phyloP scores from a whole-genome alignment of 2,113 vertebrate species.

The Trichechus manatus region DNA sequence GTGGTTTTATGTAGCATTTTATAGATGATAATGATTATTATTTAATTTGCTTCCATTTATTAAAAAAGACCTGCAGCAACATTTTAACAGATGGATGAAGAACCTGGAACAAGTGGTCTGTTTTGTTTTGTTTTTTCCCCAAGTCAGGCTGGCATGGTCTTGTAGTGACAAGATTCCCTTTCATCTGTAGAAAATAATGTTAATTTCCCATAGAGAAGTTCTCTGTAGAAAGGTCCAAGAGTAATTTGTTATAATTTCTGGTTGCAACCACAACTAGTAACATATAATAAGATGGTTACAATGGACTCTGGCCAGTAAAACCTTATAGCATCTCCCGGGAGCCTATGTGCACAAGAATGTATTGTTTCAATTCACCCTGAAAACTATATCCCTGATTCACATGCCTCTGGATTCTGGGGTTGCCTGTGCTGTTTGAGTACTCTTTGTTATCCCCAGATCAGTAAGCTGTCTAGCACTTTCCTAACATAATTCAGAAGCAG shows the following conservation, averaged over 20 bases:
- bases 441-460: background rate
- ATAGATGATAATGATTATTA: slow-evolving; percentile 11
- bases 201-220: background rate
- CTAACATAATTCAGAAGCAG: background rate
- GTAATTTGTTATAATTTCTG: background rate
- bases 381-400: background rate
- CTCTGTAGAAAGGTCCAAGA: slow-evolving; percentile 1
- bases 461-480: background rate
- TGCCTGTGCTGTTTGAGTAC: background rate
- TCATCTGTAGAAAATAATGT: background rate
- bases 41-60: background rate
- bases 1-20: slow-evolving; percentile 49
- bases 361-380: background rate
- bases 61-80: slow-evolving; percentile 15
- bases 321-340: background rate
- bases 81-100: background rate
- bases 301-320: background rate
- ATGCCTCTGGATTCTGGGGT: background rate
- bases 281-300: background rate
- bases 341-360: background rate
- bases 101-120: background rate
- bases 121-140: background rate
- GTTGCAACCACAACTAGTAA: background rate
- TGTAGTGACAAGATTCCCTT: background rate
- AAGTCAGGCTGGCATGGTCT: background rate